Base-by-base conservation (phyloP, 1,140 invertebrate genomes). In the Drosophila grimshawi region DNA sequence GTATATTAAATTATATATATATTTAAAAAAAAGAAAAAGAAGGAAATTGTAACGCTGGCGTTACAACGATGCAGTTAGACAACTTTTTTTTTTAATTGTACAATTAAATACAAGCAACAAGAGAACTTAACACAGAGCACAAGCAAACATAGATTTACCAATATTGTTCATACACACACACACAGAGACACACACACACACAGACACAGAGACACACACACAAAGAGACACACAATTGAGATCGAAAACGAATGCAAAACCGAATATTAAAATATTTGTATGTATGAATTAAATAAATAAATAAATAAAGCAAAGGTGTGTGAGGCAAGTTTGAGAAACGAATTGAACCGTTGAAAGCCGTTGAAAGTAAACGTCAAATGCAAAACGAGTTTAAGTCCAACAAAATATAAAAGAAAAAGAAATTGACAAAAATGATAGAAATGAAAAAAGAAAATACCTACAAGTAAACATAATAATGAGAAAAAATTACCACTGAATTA, bases 321-420 rank as follows among this genome's bases (percentile, higher is more conserved):
- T 61, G 57, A 52, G 39, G 48, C 56, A 48, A 33, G 51, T 33
- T 53, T 55, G 56, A 61, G 52, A 70, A 85, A 66, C 82, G 70
- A 82, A 63, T 70, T 80, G 76, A 83, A 45, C 51, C 52, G 61
- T 81, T 64, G 72, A 63, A 46, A 55, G 61, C 70, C 68, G 19
- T 19, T 19, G 19, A 19, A 76, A 80, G 52, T 62, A 62, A 74
- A 67, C 60, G 70, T 37, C 41, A 70, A 74, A 71, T 51, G 43
- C 49, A 65, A 77, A 78, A 64, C 63, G 48, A 66, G 48, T 60
- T 71, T 51, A 70, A 63, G 73, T 57, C 45, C 65, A 73, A 69
- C 19, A 19, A 19, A 19, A 19, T 19, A 19, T 19, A 19, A 69
- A 62, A 45, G 32, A 55, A 61, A 74, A 74, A 63, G 52, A 32